These are phyloP conservation scores for Phylloscopus whistleri DNA, from an alignment of 2,113 vertebrate species.

Conservation along the genomic window DNA sequence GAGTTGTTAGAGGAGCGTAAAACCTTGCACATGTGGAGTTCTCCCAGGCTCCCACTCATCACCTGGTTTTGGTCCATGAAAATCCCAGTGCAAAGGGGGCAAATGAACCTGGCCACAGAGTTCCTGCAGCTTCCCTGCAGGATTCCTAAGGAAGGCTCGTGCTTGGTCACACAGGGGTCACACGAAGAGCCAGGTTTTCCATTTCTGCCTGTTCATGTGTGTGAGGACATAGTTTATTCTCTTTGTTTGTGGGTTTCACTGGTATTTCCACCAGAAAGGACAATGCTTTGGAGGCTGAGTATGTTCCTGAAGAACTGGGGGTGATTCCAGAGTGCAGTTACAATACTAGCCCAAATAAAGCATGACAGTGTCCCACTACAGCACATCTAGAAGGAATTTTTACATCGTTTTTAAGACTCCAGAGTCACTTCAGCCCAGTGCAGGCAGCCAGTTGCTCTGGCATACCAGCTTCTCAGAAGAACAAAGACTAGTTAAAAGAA, in stretches of 20 bases:
- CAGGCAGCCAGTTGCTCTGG: background rate
- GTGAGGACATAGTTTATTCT: background rate
- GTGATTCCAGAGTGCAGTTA: conserved; percentile 32
- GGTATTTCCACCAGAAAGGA: background rate
- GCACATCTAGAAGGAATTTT: conserved; percentile 3
- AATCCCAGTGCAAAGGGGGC: background rate
- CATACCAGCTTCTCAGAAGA: background rate
- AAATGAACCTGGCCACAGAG: background rate
- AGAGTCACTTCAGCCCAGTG: background rate
- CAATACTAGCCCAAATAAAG: background rate
- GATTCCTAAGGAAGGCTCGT: background rate
- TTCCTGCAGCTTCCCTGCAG: background rate
- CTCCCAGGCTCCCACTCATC: background rate
- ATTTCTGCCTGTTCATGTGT: background rate
- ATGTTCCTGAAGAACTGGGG: background rate
- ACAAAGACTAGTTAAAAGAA: background rate
- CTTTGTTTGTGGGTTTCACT: background rate
- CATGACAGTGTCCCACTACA: background rate
- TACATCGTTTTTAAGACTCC: background rate
- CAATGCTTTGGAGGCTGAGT: background rate
- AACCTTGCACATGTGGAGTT: background rate
- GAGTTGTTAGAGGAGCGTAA: background rate
- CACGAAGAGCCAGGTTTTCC: background rate
- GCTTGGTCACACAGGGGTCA: background rate
- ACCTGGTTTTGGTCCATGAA: background rate